These are phyloP conservation scores for Sinhomidia bicolor DNA, from an alignment of 2,888 invertebrate genomes.

Conservation along the genomic window DNA sequence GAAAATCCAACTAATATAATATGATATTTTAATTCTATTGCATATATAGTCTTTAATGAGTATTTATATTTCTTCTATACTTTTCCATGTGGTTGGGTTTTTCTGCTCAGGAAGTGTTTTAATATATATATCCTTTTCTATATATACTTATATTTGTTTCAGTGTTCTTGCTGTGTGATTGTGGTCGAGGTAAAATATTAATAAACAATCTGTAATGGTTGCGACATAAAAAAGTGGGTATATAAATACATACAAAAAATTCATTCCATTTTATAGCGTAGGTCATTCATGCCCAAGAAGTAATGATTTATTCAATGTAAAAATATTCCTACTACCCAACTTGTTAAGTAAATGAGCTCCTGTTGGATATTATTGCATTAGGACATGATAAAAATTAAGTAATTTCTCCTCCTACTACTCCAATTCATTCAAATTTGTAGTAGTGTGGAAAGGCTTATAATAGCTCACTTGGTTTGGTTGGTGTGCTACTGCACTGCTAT, in stretches of 20 bases:
- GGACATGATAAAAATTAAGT: slow-evolving; percentile 55
- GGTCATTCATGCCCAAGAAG: too few relatives aligned
- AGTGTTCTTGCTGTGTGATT: too few relatives aligned
- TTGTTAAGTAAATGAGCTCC: slow-evolving; percentile 28
- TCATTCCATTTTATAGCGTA: not conserved
- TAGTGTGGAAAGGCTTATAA: not conserved
- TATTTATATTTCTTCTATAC: not conserved
- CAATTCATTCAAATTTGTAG: slow-evolving; percentile 33
- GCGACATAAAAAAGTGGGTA: too few relatives aligned
- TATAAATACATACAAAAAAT: too few relatives aligned
- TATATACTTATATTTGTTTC: too few relatives aligned
- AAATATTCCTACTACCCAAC: not conserved
- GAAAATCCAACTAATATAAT: too few relatives aligned
- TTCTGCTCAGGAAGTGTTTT: slow-evolving; percentile 5
- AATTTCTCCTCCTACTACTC: slow-evolving; percentile 53
- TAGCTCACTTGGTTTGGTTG: too few relatives aligned
- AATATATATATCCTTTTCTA: too few relatives aligned
- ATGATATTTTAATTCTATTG: too few relatives aligned
- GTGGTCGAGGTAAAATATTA: too few relatives aligned
- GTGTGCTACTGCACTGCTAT: not conserved
- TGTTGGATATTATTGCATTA: slow-evolving; percentile 55
- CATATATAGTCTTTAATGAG: too few relatives aligned
- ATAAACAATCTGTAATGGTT: too few relatives aligned
- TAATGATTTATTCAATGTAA: not conserved
- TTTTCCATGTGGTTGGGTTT: slow-evolving; percentile 27